Conservation (phyloP, 1,140 invertebrate genomes). For the Cherax quadricarinatus region DNA sequence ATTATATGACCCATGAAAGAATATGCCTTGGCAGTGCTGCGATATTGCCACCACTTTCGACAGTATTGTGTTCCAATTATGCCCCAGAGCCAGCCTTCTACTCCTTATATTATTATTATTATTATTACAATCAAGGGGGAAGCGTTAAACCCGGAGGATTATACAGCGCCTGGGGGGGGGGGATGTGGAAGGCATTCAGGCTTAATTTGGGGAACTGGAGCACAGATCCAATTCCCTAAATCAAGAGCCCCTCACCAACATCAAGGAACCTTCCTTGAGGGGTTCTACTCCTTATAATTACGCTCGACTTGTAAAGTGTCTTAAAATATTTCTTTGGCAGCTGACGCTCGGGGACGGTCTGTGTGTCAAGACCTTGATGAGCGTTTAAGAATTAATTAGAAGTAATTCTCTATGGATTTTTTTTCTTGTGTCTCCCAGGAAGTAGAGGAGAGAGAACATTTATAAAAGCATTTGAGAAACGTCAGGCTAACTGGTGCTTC, state of each 20-base stretch:
- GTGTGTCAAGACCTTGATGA: too few relatives aligned
- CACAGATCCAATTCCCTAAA: too few relatives aligned
- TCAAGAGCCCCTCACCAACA: too few relatives aligned
- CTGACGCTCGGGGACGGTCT: too few relatives aligned
- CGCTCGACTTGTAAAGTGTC: background rate
- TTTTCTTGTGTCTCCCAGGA: background rate
- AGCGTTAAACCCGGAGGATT: too few relatives aligned
- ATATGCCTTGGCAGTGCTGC: background rate
- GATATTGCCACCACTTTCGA: background rate
- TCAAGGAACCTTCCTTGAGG: too few relatives aligned
- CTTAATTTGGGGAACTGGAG: too few relatives aligned
- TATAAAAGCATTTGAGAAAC: slow-evolving; percentile 20
- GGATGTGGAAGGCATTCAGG: too few relatives aligned
- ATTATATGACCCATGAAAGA: slow-evolving; percentile 42
- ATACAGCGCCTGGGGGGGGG: too few relatives aligned
- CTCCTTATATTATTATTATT: too few relatives aligned
- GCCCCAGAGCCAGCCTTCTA: background rate
- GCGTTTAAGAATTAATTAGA: too few relatives aligned
- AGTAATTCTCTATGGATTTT: background rate
- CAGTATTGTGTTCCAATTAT: background rate
- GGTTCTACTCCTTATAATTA: background rate
- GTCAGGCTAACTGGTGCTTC: slow-evolving; percentile 34
- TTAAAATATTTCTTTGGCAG: background rate
- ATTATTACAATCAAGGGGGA: too few relatives aligned
- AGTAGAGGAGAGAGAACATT: slow-evolving; percentile 19